Conservation (phyloP, 2,797 vertebrate species). For the Lagorchestes hirsutus region DNA sequence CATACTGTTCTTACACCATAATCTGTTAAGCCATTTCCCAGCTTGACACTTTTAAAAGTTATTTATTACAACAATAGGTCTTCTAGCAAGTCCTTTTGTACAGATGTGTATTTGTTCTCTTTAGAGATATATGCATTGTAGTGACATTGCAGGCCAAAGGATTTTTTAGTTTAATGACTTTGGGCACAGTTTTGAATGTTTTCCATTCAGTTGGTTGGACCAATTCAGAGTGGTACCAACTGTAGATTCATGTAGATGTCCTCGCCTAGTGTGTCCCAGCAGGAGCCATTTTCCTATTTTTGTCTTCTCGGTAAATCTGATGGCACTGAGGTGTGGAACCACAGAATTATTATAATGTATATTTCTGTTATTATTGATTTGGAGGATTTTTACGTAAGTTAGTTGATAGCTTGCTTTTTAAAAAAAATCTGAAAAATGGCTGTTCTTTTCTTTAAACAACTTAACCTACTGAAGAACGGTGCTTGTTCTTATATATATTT, state of each 20-base stretch:
- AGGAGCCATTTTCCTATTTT: background rate
- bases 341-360: background rate
- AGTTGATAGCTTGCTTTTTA: background rate
- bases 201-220: background rate
- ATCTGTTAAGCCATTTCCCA: background rate
- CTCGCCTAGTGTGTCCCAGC: background rate
- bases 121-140: background rate
- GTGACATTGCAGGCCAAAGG: background rate
- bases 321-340: background rate
- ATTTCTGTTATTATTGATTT: background rate
- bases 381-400: background rate
- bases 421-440: background rate
- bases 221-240: background rate
- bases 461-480: background rate
- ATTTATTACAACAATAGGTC: background rate
- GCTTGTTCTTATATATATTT: background rate
- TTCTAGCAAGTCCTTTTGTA: background rate
- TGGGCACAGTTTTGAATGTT: background rate
- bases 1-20: background rate
- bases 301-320: background rate
- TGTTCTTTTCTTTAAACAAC: background rate
- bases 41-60: background rate
- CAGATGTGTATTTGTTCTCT: background rate
- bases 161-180: background rate
- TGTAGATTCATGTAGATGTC: background rate